Percentiles rank a stretch among this genome's conserved stretches.
These are phyloP conservation scores for Euzetes globulus DNA, from an alignment of 2,888 invertebrate genomes.

Conservation along the genomic window DNA sequence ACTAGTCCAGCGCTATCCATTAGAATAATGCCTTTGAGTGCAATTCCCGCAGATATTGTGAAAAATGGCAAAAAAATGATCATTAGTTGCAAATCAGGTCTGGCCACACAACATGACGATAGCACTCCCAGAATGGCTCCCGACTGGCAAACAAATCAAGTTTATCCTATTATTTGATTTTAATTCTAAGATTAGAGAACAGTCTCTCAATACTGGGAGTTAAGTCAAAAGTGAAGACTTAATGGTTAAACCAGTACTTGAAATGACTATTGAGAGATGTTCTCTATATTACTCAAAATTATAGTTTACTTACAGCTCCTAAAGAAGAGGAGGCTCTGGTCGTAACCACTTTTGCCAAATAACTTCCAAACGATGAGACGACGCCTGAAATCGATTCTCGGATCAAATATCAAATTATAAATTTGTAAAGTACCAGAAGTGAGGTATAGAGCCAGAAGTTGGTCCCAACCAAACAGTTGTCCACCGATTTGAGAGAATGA, in stretches of 20 bases:
- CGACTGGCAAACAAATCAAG: conserved; percentile 57
- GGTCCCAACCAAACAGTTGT: conserved; percentile 72
- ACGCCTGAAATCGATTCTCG: conserved; percentile 54
- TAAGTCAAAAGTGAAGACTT: too few species aligned
- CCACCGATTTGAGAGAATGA: conserved; percentile 57
- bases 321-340: conserved; percentile 68
- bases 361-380: conserved; percentile 74
- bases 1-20: conserved; percentile 76
- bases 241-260: too few species aligned
- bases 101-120: conserved; percentile 74
- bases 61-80: conserved; percentile 83
- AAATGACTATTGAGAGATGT: too few species aligned
- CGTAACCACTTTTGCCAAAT: conserved; percentile 65
- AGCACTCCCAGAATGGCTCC: conserved; percentile 89
- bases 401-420: background rate
- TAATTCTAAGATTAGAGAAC: background rate
- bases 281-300: too few species aligned
- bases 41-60: conserved; percentile 76
- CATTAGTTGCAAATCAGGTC: conserved; percentile 77
- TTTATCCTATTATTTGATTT: background rate
- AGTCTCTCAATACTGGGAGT: background rate
- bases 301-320: conserved; percentile 89
- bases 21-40: conserved; percentile 73
- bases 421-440: conserved; percentile 61
- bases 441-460: conserved; percentile 82